A percentile compares a stretch with the other conserved stretches of the same genome.
These are phyloP conservation scores for Anthophora plumipes DNA, from an alignment of 2,888 invertebrate species.

Conservation along the genomic window DNA sequence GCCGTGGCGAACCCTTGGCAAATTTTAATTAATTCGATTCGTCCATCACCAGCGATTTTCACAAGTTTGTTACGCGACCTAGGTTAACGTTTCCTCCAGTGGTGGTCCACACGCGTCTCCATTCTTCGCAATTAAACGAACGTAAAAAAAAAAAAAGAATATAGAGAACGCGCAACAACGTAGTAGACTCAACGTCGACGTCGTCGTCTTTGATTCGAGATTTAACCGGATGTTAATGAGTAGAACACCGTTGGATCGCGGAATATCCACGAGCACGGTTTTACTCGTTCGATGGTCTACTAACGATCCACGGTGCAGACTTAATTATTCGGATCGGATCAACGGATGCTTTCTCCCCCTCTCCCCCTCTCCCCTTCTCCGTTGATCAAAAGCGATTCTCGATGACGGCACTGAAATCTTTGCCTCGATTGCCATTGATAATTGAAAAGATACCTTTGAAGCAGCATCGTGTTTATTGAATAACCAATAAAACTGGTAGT, in stretches of 20 bases:
- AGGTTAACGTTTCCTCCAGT: constrained; percentile 30
- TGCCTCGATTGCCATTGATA: constrained; percentile 40
- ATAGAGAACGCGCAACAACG: not conserved
- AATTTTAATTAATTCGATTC: constrained; percentile 71
- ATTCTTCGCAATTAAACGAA: not conserved
- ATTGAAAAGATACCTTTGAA: constrained; percentile 55
- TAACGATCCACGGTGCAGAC: constrained; percentile 44
- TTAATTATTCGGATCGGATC: constrained; percentile 60
- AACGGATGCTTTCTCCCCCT: constrained; percentile 23
- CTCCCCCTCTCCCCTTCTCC: no score
- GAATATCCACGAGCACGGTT: constrained; percentile 24
- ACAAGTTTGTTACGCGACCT: constrained; percentile 14
- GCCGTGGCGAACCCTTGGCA: not conserved
- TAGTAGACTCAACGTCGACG: not conserved
- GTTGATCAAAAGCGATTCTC: constrained; percentile 56
- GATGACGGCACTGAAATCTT: constrained; percentile 29
- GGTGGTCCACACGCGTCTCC: not conserved
- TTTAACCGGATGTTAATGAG: constrained; percentile 42
- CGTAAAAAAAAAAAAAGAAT: no score
- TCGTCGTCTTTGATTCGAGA: constrained; percentile 34
- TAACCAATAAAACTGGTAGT: constrained; percentile 33
- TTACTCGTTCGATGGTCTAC: constrained; percentile 33
- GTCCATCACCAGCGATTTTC: not conserved
- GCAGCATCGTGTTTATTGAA: constrained; percentile 50
- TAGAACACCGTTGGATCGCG: constrained; percentile 1